These are phyloP conservation scores for Scytalopus superciliaris DNA, from an alignment of 2,113 vertebrate species.

Conservation along the genomic window DNA sequence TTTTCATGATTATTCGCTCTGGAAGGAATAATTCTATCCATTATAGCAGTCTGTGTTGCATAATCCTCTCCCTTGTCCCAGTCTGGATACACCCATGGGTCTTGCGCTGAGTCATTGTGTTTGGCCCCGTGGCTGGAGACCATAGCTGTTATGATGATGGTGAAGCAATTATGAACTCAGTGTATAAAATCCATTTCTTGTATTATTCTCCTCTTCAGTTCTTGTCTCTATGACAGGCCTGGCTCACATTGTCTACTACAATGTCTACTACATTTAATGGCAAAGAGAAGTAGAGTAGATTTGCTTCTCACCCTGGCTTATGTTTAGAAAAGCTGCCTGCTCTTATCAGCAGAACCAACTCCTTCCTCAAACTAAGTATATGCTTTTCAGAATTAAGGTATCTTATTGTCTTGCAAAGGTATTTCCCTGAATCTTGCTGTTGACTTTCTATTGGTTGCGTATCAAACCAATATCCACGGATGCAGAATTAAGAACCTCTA, in stretches of 20 bases:
- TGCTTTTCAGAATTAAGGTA: background rate
- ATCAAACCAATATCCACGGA: background rate
- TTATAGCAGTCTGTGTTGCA: background rate
- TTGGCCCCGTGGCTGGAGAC: background rate
- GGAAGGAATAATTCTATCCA: background rate
- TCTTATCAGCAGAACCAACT: background rate
- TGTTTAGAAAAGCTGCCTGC: background rate
- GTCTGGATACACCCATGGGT: background rate
- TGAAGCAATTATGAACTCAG: constrained; percentile 59
- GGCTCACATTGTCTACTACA: constrained; percentile 38
- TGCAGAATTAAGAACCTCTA: background rate
- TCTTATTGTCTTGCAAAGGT: background rate
- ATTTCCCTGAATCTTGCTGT: background rate
- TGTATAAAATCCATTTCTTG: constrained; percentile 34
- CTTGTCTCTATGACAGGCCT: constrained; percentile 22
- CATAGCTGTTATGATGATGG: constrained; percentile 40
- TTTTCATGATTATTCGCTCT: background rate
- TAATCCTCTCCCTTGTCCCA: background rate
- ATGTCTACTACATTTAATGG: constrained; percentile 45
- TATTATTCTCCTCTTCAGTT: constrained; percentile 22
- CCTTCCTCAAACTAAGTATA: background rate
- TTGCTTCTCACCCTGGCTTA: constrained; percentile 31
- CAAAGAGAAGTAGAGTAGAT: constrained; percentile 39
- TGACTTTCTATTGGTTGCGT: background rate
- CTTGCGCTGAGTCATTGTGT: background rate